Base-by-base conservation (phyloP, 2,113 vertebrate genomes). In the Entomyzon cyanotis region DNA sequence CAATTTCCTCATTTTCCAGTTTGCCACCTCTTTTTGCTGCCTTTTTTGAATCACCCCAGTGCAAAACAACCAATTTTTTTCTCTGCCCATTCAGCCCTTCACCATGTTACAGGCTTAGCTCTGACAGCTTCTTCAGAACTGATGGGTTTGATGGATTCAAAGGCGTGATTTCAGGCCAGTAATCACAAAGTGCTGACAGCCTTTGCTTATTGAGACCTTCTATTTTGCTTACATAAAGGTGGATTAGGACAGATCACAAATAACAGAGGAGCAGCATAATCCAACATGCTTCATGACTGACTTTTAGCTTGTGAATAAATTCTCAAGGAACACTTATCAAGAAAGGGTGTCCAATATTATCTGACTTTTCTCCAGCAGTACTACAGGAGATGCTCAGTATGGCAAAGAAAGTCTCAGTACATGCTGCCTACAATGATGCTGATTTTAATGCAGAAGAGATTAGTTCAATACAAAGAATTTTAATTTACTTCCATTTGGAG, bases 391-490 rank as follows among this genome's bases (percentile, higher is more conserved):
- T 42, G 42, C 49, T 82, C 79, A 55, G 65, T 42, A 91, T 46
- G 33, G 47, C 44, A 97, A 90, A 91, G 70, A 82, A 92, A 83
- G 12, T 46, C 52, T 84, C 28, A 58, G 55, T 56, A 92, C 87
- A 89, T 80, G 35, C 27, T 68, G 68, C 6, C 9, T 68, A 74
- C 11, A 84, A 33, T 7, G 2, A 44, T 44, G 62, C 15, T 46
- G 35, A 62, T 55, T 86, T 49, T 46, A 93, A 87, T 46, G 23
- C 46, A 84, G 70, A 60, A 64, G 17, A 58, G 47, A 94, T 50
- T 84, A 60, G 56, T 18, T 47, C 67, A 81, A 93, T 69, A 62
- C 52, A 94, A 95, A 87, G 67, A 94, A 96, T 55, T 49, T 28
- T 60, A 58, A 67, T 91, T 56, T 91, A 49, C 62, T 84, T 94